These are phyloP conservation scores for Crocidura indochinensis DNA, from an alignment of 2,797 vertebrate species.

Conservation along the genomic window DNA sequence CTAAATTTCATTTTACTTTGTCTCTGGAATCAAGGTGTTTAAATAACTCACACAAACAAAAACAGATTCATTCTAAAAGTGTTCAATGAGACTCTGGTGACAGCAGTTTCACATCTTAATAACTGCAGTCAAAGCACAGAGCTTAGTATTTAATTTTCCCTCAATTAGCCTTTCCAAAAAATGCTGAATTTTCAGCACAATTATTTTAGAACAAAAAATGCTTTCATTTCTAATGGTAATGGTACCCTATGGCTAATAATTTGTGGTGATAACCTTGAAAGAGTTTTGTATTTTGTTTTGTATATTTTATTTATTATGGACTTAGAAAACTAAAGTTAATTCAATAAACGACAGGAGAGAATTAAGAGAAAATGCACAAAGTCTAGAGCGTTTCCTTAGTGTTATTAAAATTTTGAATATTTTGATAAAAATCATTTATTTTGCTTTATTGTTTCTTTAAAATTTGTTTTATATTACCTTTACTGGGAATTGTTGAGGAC, in stretches of 20 bases:
- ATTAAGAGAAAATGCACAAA: conserved; percentile 49
- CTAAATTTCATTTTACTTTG: conserved; percentile 83
- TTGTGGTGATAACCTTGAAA: conserved; percentile 57
- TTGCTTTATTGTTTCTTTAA: conserved; percentile 30
- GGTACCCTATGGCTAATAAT: conserved; percentile 56
- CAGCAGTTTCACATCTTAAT: conserved; percentile 85
- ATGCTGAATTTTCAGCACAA: conserved; percentile 81
- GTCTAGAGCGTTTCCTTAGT: conserved; percentile 5
- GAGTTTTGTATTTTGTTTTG: neutral
- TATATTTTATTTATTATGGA: conserved; percentile 1
- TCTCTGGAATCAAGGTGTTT: conserved; percentile 83
- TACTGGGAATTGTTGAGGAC: neutral
- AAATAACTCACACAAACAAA: conserved; percentile 79
- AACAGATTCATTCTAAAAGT: conserved; percentile 80
- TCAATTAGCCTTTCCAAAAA: conserved; percentile 83
- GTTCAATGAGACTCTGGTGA: conserved; percentile 78
- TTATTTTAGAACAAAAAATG: conserved; percentile 84
- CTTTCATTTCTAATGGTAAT: conserved; percentile 76
- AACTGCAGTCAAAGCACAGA: conserved; percentile 74
- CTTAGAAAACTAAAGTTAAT: conserved; percentile 56
- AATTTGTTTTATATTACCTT: neutral
- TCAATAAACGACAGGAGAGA: neutral
- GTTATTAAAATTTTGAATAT: conserved; percentile 45
- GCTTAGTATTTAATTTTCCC: conserved; percentile 78
- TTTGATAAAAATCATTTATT: neutral